These are phyloP conservation scores for Portunus trituberculatus DNA, from an alignment of 1,140 invertebrate genomes.

Conservation along the genomic window DNA sequence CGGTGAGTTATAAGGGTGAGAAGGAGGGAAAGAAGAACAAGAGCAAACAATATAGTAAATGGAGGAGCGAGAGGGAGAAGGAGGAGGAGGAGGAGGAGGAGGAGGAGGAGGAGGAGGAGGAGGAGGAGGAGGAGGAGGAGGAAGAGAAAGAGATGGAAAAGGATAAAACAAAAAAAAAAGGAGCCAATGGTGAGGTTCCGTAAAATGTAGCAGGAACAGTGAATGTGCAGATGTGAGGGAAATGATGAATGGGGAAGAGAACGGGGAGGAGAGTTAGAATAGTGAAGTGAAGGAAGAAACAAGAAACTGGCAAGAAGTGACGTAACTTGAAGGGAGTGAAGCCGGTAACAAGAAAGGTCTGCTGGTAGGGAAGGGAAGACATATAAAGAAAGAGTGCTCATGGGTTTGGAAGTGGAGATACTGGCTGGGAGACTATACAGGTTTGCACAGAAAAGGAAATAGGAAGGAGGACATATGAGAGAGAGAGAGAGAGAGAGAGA, in stretches of 20 bases:
- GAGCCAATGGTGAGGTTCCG: neutral
- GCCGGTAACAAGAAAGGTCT: neutral
- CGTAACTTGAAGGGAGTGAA: neutral
- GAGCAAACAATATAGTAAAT: slow-evolving; percentile 15
- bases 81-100: too few relatives aligned
- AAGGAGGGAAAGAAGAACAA: neutral
- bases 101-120: too few relatives aligned
- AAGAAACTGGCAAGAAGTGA: neutral
- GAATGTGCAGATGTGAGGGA: neutral
- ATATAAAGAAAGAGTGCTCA: neutral
- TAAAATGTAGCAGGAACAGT: neutral
- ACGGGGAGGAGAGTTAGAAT: neutral
- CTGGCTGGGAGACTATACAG: neutral
- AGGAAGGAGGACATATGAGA: neutral
- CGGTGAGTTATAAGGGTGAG: neutral
- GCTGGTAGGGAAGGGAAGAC: neutral
- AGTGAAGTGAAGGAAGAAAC: neutral
- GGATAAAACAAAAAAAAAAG: neutral
- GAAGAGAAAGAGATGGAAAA: neutral
- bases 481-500: neutral
- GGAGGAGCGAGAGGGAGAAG: neutral
- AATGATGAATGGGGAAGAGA: neutral
- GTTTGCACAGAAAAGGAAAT: neutral
- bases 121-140: too few relatives aligned
- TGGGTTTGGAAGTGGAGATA: neutral